Percentiles rank a stretch among this genome's conserved stretches.
Conservation (phyloP, 1,140 invertebrate genomes). For the Paraescarpia echinospica region DNA sequence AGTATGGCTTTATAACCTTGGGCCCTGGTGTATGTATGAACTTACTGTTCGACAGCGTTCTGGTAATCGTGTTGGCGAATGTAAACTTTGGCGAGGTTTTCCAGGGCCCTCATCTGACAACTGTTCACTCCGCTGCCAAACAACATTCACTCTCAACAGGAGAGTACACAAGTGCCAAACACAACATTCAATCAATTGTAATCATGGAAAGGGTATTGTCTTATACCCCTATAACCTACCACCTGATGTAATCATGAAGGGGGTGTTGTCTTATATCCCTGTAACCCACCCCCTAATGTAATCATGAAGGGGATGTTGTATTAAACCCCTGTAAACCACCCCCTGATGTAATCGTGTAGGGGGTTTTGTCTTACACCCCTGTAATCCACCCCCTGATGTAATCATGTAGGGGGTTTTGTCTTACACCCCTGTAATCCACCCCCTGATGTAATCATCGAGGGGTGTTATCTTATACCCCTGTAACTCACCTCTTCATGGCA, state of each 20-base stretch:
- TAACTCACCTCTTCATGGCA: not conserved
- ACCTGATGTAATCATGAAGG: too few species aligned
- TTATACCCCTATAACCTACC: too few species aligned
- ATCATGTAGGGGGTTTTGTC: not conserved
- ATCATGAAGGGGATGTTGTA: not conserved
- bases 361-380: not conserved
- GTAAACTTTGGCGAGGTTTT: not conserved
- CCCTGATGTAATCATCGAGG: not conserved
- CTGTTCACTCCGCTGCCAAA: not conserved
- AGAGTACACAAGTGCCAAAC: not conserved
- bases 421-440: not conserved
- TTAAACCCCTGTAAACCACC: not conserved
- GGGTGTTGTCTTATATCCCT: too few species aligned
- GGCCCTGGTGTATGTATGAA: not conserved
- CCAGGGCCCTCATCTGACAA: not conserved
- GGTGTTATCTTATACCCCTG: not conserved
- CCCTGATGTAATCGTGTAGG: not conserved
- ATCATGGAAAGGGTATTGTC: too few species aligned
- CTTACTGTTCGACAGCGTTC: not conserved
- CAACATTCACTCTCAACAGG: not conserved
- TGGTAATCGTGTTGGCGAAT: not conserved
- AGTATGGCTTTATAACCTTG: too few species aligned
- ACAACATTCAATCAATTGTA: too few species aligned
- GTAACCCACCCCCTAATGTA: not conserved
- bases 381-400: not conserved